Evolutionary conservation across 2,113 vertebrate genomes (phyloP), one percentile per base, ranked within the genome.

Genomic region (Rhinoderma darwinii): DNA sequence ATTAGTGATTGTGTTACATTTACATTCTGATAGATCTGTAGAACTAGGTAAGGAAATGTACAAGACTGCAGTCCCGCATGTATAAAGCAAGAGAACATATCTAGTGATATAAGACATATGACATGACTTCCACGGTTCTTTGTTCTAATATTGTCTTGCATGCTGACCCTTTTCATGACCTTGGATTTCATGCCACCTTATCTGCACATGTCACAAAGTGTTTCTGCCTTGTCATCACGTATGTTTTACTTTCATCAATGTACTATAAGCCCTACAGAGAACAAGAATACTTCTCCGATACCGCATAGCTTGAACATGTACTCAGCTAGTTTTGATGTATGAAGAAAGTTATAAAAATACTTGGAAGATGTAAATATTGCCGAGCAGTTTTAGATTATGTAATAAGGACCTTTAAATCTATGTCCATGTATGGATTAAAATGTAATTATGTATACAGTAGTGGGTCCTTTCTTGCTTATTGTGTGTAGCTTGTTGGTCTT

Each of bases 181-280:
- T 86, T 80, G 77, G 50, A 79, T 81, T 81, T 86, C 85, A 81
- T 73, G 77, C 77, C 77, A 59, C 37, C 77, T 86, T 81, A 86
- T 81, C 77, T 86, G 63, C 85, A 86, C 78, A 72, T 86, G 85
- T 76, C 77, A 73, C 85, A 86, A 86, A 86, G 79, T 86, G 77
- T 86, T 81, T 81, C 63, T 86, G 22, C 85, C 85, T 70, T 86
- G 85, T 86, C 85, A 86, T 86, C 85, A 81, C 77, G 11, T 86
- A 51, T 86, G 77, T 81, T 86, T 86, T 86, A 73, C 85, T 86
- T 81, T 86, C 85, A 86, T 86, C 85, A 81, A 61, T 54, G 39
- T 82, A 54, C 76, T 81, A 44, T 73, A 80, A 30, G 76, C 47
- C 44, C 43, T 86, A 41, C 32, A 86, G 51, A 43, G 37, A 81